Conservation (phyloP, 1,140 invertebrate genomes). For the Prorops nasuta region DNA sequence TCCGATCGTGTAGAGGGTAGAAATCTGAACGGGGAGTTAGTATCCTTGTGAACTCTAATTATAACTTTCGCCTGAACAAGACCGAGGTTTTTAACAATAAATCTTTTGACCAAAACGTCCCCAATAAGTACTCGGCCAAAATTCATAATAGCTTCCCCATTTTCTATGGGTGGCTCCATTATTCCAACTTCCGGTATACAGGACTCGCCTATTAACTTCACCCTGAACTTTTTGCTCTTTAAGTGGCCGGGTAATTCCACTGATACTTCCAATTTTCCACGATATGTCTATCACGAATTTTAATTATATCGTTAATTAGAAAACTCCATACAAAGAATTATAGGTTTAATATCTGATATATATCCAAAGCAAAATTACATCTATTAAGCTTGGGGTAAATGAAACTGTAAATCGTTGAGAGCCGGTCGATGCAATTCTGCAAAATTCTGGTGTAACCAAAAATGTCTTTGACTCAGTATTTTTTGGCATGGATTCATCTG, state of each 20-base stretch:
- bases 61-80: conserved; percentile 29
- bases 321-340: conserved; percentile 1
- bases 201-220: conserved; percentile 39
- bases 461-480: conserved; percentile 22
- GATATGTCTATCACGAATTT: conserved; percentile 24
- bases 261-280: conserved; percentile 19
- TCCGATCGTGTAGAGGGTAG: too few relatives aligned
- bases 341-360: neutral
- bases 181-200: conserved; percentile 41
- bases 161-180: conserved; percentile 19
- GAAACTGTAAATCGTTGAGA: conserved; percentile 29
- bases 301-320: neutral
- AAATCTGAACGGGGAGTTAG: too few relatives aligned
- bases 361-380: conserved; percentile 23
- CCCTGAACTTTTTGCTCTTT: conserved; percentile 12
- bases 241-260: conserved; percentile 26
- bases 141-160: conserved; percentile 10
- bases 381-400: conserved; percentile 29
- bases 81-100: conserved; percentile 35
- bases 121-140: conserved; percentile 32
- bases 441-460: conserved; percentile 19
- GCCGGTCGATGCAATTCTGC: conserved; percentile 28
- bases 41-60: conserved; percentile 28
- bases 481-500: conserved; percentile 9
- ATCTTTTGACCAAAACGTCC: conserved; percentile 12